phyloP scores from a whole-genome alignment of 2,797 vertebrate species.

The Sebastes vulpes region DNA sequence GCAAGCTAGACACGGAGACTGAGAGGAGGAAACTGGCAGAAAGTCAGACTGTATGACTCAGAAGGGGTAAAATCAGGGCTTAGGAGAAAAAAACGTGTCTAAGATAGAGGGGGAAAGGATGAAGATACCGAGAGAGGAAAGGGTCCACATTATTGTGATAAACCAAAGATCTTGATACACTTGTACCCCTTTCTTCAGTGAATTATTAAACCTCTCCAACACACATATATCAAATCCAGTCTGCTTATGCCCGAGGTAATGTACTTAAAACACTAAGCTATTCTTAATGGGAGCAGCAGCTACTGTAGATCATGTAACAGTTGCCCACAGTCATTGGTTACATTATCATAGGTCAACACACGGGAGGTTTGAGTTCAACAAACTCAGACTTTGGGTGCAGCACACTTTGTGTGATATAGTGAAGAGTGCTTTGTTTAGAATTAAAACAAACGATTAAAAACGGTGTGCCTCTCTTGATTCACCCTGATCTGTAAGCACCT shows the following conservation, averaged over 20 bases:
- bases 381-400: background rate
- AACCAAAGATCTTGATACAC: constrained; percentile 12
- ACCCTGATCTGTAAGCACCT: background rate
- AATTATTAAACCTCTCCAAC: constrained; percentile 1
- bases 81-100: background rate
- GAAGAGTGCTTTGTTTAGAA: background rate
- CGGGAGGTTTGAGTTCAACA: background rate
- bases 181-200: background rate
- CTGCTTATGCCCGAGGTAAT: background rate
- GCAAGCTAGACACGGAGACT: constrained; percentile 16
- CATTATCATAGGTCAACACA: constrained; percentile 18
- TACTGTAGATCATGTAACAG: constrained; percentile 6
- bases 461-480: background rate
- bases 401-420: background rate
- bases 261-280: constrained; percentile 1
- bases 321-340: constrained; percentile 12
- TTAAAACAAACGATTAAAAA: background rate
- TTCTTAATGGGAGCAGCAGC: constrained; percentile 28
- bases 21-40: constrained; percentile 10
- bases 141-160: constrained; percentile 11
- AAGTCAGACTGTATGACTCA: constrained; percentile 42
- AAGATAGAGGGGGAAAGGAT: background rate
- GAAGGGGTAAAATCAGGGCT: constrained; percentile 11
- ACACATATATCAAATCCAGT: constrained; percentile 12
- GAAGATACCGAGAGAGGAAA: background rate